These are phyloP conservation scores for Gambelia wislizenii DNA, from an alignment of 2,797 vertebrate species.

Conservation along the genomic window DNA sequence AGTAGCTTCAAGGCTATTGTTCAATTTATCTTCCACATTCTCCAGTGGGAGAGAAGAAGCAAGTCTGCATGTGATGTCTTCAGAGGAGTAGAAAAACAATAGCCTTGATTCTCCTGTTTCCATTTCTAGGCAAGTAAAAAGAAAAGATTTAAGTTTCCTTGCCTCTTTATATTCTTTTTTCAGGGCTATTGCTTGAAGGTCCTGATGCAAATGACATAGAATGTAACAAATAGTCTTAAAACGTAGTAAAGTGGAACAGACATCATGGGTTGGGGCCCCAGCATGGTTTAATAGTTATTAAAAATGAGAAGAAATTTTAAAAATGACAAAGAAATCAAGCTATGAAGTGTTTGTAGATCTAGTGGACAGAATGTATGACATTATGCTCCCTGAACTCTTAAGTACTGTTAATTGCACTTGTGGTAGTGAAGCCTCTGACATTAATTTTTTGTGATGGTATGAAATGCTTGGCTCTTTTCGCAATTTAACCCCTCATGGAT, in stretches of 20 bases:
- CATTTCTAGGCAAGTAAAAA: not conserved
- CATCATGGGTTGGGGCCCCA: no score
- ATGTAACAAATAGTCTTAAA: not conserved
- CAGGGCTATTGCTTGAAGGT: not conserved
- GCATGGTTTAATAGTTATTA: not conserved
- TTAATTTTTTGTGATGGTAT: not conserved
- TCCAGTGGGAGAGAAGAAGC: not conserved
- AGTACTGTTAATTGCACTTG: not conserved
- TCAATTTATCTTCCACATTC: not conserved
- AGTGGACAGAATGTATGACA: not conserved
- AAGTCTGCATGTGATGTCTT: constrained; percentile 7
- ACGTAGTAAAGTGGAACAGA: not conserved
- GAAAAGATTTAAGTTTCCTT: not conserved
- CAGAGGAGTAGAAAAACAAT: constrained; percentile 2
- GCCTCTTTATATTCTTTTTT: not conserved
- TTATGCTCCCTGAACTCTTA: not conserved
- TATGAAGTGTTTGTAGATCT: not conserved
- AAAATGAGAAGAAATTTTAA: not conserved
- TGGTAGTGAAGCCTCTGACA: not conserved
- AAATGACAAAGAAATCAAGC: not conserved
- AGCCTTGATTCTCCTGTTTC: not conserved
- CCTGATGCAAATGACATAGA: not conserved
- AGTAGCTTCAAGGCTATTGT: not conserved
- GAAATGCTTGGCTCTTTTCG: not conserved
- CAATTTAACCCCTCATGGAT: not conserved